A percentile compares a stretch with the other conserved stretches of the same genome.
Conservation (phyloP, 2,797 vertebrate genomes). For the Nannoperca australis region DNA sequence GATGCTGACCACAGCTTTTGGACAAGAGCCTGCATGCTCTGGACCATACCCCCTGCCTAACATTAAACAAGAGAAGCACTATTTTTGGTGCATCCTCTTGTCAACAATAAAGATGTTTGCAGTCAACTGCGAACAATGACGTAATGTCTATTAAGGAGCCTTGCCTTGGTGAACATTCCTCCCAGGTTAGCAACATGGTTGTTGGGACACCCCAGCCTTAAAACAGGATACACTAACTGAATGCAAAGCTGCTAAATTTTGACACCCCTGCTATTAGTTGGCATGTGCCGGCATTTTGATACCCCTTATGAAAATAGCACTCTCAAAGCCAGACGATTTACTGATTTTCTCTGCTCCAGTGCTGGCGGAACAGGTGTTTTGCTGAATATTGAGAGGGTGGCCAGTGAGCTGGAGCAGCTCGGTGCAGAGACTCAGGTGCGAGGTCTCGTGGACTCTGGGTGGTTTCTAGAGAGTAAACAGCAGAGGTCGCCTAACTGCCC, state of each 20-base stretch:
- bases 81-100: slow-evolving; percentile 75
- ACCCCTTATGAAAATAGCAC: not conserved
- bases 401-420: slow-evolving; percentile 85
- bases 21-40: slow-evolving; percentile 27
- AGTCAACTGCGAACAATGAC: slow-evolving; percentile 68
- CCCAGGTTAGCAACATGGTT: slow-evolving; percentile 67
- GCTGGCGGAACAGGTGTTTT: slow-evolving; percentile 90
- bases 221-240: slow-evolving; percentile 45
- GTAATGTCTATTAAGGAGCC: slow-evolving; percentile 72
- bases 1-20: slow-evolving; percentile 35
- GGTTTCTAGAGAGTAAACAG: slow-evolving; percentile 89
- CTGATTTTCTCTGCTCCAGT: slow-evolving; percentile 67
- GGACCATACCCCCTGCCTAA: slow-evolving; percentile 42
- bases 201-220: slow-evolving; percentile 26
- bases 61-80: slow-evolving; percentile 57
- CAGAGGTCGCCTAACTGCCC: slow-evolving; percentile 84
- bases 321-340: slow-evolving; percentile 37
- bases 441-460: slow-evolving; percentile 90
- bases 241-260: slow-evolving; percentile 46
- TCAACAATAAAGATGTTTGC: slow-evolving; percentile 72
- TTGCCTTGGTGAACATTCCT: slow-evolving; percentile 62
- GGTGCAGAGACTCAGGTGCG: slow-evolving; percentile 87
- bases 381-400: slow-evolving; percentile 88
- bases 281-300: slow-evolving; percentile 28
- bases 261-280: slow-evolving; percentile 9